These are phyloP conservation scores for Caenorhabditis doughertyi DNA, from an alignment of 2,888 invertebrate species.

Conservation along the genomic window DNA sequence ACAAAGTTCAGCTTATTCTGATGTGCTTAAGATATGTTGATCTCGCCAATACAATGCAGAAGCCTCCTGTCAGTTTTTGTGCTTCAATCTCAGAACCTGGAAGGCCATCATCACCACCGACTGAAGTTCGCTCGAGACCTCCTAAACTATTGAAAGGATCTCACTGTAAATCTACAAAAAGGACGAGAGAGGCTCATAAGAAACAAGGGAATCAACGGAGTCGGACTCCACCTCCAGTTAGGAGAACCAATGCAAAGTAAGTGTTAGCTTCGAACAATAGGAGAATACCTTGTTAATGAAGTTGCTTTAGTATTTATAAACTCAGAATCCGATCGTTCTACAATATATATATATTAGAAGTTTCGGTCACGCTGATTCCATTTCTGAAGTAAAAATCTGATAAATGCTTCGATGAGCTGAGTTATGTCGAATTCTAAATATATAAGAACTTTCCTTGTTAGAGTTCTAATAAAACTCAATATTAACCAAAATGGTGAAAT, in stretches of 20 bases:
- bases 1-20: slow-evolving; percentile 25
- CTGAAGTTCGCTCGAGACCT: neutral
- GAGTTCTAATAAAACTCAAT: too few species aligned
- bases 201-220: neutral
- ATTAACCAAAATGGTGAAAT: neutral
- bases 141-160: slow-evolving; percentile 7
- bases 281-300: too few species aligned
- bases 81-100: neutral
- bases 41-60: slow-evolving; percentile 23
- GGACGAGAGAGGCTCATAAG: slow-evolving; percentile 1
- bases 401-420: too few species aligned
- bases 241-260: neutral
- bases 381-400: too few species aligned
- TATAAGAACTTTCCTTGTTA: too few species aligned
- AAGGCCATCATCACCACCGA: neutral
- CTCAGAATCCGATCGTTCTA: too few species aligned
- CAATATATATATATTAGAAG: too few species aligned
- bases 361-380: too few species aligned
- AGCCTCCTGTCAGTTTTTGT: slow-evolving; percentile 11
- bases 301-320: too few species aligned
- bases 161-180: slow-evolving; percentile 5
- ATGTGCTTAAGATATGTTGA: slow-evolving; percentile 55
- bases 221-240: slow-evolving; percentile 1
- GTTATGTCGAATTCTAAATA: too few species aligned
- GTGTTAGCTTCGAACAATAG: neutral